Conservation (phyloP, 2,888 invertebrate genomes). For the Poecilobothrus nobilitatus region DNA sequence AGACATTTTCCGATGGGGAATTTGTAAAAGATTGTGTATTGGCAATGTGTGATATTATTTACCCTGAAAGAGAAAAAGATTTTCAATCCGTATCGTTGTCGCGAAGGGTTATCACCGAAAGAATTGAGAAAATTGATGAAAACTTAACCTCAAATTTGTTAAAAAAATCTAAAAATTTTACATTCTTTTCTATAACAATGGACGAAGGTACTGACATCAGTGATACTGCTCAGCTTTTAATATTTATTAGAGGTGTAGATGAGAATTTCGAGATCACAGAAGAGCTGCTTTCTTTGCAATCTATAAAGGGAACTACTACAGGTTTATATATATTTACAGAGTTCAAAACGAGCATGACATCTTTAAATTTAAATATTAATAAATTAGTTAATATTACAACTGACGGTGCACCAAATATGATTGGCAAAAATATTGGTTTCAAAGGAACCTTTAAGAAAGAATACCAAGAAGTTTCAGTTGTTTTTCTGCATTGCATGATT, state of each 20-base stretch:
- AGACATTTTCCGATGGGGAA: constrained; percentile 7
- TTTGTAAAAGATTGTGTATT: not conserved
- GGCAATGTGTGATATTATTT: constrained; percentile 8
- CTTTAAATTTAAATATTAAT: constrained; percentile 9
- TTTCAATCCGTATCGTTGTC: constrained; percentile 4
- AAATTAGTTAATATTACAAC: constrained; percentile 3
- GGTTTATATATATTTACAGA: constrained; percentile 5
- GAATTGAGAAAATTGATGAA: constrained; percentile 8
- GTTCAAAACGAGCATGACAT: not conserved
- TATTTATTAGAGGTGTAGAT: constrained; percentile 9
- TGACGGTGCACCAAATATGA: constrained; percentile 7
- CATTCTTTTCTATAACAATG: constrained; percentile 9
- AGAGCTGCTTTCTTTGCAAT: constrained; percentile 7
- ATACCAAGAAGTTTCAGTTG: constrained; percentile 2
- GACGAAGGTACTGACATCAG: constrained; percentile 4
- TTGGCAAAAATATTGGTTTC: not conserved
- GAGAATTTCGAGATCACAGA: not conserved
- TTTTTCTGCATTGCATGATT: constrained; percentile 8
- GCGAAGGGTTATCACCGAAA: constrained; percentile 9
- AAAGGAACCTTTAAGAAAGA: not conserved
- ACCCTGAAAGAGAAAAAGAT: constrained; percentile 2
- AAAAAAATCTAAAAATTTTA: constrained; percentile 9
- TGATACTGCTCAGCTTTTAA: constrained; percentile 9
- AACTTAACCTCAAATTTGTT: constrained; percentile 5
- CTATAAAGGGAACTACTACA: constrained; percentile 8